These are phyloP conservation scores for Halcyon leucocephala DNA, from an alignment of 2,797 vertebrate genomes.

Conservation along the genomic window DNA sequence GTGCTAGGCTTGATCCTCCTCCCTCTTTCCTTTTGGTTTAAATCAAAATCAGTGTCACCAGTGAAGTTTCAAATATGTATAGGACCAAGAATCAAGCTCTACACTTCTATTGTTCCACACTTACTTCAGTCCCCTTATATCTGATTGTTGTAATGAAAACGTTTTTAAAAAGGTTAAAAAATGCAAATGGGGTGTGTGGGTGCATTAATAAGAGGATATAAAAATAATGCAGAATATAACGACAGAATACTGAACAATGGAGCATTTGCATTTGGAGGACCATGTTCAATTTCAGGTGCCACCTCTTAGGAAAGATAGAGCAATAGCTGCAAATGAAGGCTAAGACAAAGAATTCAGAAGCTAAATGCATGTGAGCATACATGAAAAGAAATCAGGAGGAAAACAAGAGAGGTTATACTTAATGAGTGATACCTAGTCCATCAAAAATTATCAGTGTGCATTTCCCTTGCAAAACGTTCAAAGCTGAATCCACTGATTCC, in stretches of 20 bases:
- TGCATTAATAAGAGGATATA: constrained; percentile 76
- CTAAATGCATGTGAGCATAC: background rate
- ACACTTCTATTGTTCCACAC: constrained; percentile 39
- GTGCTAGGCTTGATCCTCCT: background rate
- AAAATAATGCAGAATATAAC: constrained; percentile 74
- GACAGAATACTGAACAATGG: constrained; percentile 69
- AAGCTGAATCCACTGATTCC: background rate
- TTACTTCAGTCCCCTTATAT: constrained; percentile 56
- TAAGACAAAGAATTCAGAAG: background rate
- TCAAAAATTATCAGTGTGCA: background rate
- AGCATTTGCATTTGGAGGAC: constrained; percentile 50
- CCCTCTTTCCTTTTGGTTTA: background rate
- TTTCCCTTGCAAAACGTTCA: background rate
- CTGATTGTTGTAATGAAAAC: constrained; percentile 53
- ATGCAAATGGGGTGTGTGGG: constrained; percentile 76
- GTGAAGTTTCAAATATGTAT: background rate
- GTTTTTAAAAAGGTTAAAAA: constrained; percentile 69
- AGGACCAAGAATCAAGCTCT: constrained; percentile 22
- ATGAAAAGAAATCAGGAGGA: background rate
- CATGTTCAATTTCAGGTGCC: constrained; percentile 3
- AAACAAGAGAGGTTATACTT: background rate
- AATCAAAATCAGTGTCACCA: constrained; percentile 14
- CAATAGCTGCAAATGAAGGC: constrained; percentile 21
- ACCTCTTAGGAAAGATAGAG: background rate
- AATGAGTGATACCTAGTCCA: background rate